A percentile compares a stretch with the other conserved stretches of the same genome.
Conservation (phyloP, 1,140 invertebrate genomes). For the Druon quercuslanigerum region DNA sequence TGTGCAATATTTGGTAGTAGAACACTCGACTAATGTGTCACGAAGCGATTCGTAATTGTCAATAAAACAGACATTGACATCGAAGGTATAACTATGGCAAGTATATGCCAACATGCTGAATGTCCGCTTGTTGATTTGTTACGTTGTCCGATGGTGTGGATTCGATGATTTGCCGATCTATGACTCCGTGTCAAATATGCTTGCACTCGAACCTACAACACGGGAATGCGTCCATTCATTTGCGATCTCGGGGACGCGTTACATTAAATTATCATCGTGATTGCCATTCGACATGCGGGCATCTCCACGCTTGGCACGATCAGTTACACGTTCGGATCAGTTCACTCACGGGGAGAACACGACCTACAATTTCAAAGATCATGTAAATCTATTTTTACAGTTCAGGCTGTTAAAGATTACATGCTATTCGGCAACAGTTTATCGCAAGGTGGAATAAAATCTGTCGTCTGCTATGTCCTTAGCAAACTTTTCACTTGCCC, state of each 20-base stretch:
- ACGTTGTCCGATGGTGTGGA: conserved; percentile 71
- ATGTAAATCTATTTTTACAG: background rate
- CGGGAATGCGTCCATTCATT: conserved; percentile 58
- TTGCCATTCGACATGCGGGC: conserved; percentile 51
- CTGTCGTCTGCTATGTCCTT: no score
- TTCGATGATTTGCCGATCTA: conserved; percentile 74
- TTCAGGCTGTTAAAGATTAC: no score
- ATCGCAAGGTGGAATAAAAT: no score
- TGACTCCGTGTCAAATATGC: conserved; percentile 71
- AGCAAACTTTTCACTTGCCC: no score
- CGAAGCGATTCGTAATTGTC: conserved; percentile 67
- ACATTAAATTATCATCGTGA: conserved; percentile 58
- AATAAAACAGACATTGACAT: conserved; percentile 68
- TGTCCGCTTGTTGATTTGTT: conserved; percentile 73
- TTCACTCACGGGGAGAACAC: background rate
- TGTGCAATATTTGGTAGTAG: background rate
- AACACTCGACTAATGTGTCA: conserved; percentile 57
- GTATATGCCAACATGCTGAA: conserved; percentile 68
- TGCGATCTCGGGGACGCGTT: conserved; percentile 61
- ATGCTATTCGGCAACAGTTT: no score
- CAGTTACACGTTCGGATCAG: conserved; percentile 8
- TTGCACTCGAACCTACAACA: conserved; percentile 59
- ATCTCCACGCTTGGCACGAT: background rate
- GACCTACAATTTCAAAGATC: conserved; percentile 17
- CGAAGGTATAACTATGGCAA: conserved; percentile 58